Conservation (phyloP, 1,140 invertebrate genomes). For the Trachymyrmex cornetzi region DNA sequence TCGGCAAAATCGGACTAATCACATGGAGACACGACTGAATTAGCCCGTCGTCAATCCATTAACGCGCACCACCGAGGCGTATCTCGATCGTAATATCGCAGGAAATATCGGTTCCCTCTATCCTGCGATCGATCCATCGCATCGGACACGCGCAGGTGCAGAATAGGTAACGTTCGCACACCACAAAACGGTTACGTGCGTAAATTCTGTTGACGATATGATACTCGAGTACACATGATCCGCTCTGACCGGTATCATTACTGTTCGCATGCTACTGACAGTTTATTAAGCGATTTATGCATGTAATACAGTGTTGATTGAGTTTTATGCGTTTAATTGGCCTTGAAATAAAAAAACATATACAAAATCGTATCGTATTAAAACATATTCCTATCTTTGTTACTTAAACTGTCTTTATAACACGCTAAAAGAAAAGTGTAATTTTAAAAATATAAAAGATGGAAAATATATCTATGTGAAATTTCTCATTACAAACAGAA, state of each 20-base stretch:
- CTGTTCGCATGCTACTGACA: slow-evolving; percentile 25
- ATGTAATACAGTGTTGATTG: not conserved
- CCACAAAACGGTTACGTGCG: slow-evolving; percentile 42
- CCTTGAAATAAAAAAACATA: not conserved
- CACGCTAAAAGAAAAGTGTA: not conserved
- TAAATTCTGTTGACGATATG: slow-evolving; percentile 56
- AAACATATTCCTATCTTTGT: not conserved
- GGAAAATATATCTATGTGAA: not conserved
- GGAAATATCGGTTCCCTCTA: slow-evolving; percentile 48
- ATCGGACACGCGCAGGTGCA: slow-evolving; percentile 38
- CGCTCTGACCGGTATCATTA: slow-evolving; percentile 47
- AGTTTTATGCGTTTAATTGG: not conserved
- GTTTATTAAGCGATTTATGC: slow-evolving; percentile 38
- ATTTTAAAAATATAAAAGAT: not conserved
- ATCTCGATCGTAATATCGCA: slow-evolving; percentile 57
- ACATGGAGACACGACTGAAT: slow-evolving; percentile 49
- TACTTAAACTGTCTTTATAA: not conserved
- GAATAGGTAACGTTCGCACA: slow-evolving; percentile 31
- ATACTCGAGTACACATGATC: slow-evolving; percentile 55
- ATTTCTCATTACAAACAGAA: not conserved
- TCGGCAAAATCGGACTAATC: slow-evolving; percentile 55
- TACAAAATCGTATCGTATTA: not conserved
- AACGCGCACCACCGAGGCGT: slow-evolving; percentile 46
- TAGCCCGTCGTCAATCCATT: slow-evolving; percentile 48
- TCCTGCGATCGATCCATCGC: slow-evolving; percentile 38